A percentile compares a stretch with the other conserved stretches of the same genome.
These are phyloP conservation scores for Lepidocyrtoides sp. DNA, from an alignment of 2,888 invertebrate genomes.

Conservation along the genomic window DNA sequence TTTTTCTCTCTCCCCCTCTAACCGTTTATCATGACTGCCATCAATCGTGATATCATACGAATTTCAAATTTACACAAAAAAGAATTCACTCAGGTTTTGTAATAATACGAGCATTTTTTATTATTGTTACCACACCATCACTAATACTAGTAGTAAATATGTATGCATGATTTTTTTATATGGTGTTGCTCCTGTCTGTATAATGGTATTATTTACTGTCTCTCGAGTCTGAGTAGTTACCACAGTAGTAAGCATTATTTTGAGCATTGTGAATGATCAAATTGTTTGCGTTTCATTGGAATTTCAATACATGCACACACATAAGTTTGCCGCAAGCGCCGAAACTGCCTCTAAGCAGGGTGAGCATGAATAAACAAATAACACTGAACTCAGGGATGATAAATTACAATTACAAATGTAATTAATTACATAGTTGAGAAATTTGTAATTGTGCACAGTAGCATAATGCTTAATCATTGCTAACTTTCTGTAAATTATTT, in stretches of 20 bases:
- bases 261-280: conserved; percentile 19
- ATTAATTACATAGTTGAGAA: no score
- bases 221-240: conserved; percentile 35
- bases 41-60: conserved; percentile 39
- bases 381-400: no score
- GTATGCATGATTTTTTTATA: neutral
- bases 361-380: neutral
- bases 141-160: neutral
- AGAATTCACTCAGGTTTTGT: conserved; percentile 39
- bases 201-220: conserved; percentile 1
- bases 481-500: no score
- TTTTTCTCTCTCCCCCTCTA: conserved; percentile 39
- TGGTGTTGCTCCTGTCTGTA: neutral
- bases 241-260: conserved; percentile 9
- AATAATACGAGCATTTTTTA: conserved; percentile 31
- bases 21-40: conserved; percentile 46
- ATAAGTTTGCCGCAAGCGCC: neutral
- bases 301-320: conserved; percentile 26
- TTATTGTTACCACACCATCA: neutral
- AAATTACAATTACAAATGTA: no score
- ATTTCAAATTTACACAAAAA: conserved; percentile 38
- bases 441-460: no score
- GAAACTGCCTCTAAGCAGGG: neutral
- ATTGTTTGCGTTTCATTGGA: conserved; percentile 35
- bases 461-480: no score